Conservation (phyloP, 2,797 vertebrate genomes). For the Eulemur mongoz region DNA sequence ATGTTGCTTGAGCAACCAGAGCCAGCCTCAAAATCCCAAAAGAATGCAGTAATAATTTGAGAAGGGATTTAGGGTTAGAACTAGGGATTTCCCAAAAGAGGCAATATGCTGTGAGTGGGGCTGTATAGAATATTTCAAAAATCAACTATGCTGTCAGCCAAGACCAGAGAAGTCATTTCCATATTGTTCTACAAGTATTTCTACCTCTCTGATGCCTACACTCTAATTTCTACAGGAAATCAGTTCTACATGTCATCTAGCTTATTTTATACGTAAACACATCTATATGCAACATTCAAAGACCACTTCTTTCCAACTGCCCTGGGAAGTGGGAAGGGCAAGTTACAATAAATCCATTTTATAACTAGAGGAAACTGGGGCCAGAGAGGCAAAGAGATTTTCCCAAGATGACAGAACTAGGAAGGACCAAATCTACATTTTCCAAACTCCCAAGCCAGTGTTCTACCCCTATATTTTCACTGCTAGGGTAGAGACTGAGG, state of each 20-base stretch:
- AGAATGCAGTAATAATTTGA: conserved; percentile 1
- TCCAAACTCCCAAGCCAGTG: neutral
- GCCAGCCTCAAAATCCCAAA: neutral
- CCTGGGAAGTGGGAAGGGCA: neutral
- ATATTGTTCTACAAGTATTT: conserved; percentile 34
- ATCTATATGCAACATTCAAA: neutral
- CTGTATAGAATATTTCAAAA: conserved; percentile 49
- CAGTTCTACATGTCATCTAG: neutral
- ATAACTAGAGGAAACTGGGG: neutral
- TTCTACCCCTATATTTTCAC: neutral
- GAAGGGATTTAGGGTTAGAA: neutral
- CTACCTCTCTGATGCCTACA: neutral
- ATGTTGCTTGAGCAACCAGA: conserved; percentile 38
- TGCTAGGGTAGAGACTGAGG: neutral
- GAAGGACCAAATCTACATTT: neutral
- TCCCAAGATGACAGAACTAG: neutral
- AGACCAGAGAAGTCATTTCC: conserved; percentile 7
- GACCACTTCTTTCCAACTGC: neutral
- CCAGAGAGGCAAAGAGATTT: neutral
- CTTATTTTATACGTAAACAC: neutral
- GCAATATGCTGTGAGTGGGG: neutral
- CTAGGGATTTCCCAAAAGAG: neutral
- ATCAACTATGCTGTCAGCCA: neutral
- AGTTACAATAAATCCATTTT: neutral
- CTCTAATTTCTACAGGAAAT: neutral